Evolutionary conservation across 2,113 vertebrate species (phyloP).

Genomic region (Sceloporus tristichus): DNA sequence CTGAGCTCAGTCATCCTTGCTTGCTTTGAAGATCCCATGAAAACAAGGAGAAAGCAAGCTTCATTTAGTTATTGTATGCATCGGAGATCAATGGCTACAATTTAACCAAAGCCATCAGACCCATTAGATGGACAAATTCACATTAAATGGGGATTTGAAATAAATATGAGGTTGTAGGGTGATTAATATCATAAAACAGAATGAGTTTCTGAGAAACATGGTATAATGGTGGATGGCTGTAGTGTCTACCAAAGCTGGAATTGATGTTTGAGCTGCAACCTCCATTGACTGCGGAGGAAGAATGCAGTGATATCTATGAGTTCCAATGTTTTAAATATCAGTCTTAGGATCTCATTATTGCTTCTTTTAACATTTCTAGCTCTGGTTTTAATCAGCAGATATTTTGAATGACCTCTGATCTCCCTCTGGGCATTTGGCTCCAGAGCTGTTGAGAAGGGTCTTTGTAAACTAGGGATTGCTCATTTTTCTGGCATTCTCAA

Average conservation of each 20-base stretch:
- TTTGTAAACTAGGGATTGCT: conserved; percentile 10
- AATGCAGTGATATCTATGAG: not conserved
- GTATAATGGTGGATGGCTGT: not conserved
- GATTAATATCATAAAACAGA: too few relatives aligned
- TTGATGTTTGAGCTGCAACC: not conserved
- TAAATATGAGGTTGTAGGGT: not conserved
- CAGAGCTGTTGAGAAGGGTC: not conserved
- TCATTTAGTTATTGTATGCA: not conserved
- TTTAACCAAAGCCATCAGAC: not conserved
- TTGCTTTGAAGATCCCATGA: not conserved
- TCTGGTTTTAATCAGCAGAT: not conserved
- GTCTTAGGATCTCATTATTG: rapidly evolving
- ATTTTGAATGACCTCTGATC: not conserved
- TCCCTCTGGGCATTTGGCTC: not conserved
- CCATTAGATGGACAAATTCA: not conserved
- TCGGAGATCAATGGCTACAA: not conserved
- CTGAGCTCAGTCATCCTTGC: not conserved
- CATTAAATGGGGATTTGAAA: not conserved
- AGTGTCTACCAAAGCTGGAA: not conserved
- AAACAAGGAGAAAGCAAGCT: not conserved
- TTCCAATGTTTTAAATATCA: rapidly evolving
- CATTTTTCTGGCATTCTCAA: conserved; percentile 10
- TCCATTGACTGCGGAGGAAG: not conserved
- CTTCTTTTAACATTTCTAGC: not conserved
- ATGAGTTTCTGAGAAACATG: not conserved